Evolutionary conservation across 2,888 invertebrate genomes (phyloP).

Genomic region (Synergus umbraculus): DNA sequence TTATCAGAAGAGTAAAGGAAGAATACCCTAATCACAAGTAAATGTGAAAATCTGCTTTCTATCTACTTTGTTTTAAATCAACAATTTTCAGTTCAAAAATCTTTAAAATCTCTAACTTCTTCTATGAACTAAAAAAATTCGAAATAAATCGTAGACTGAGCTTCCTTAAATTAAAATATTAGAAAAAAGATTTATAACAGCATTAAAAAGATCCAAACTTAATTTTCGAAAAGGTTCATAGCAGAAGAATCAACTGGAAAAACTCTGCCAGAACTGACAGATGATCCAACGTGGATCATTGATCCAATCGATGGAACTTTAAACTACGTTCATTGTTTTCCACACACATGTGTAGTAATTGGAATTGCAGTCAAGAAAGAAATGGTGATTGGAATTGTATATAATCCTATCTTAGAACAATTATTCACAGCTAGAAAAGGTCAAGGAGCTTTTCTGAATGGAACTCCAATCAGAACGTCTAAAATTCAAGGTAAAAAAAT

Average conservation of each 20-base stretch:
- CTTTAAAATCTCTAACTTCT: too few relatives aligned
- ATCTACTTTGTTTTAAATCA: not conserved
- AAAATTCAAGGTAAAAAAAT: conserved; percentile 77
- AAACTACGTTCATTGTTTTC: conserved; percentile 88
- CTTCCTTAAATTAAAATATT: not conserved
- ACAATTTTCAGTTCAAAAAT: not conserved
- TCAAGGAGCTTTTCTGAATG: conserved; percentile 88
- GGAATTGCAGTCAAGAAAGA: conserved; percentile 81
- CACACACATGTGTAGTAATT: conserved; percentile 85
- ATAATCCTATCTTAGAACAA: conserved; percentile 86
- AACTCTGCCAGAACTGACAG: conserved; percentile 82
- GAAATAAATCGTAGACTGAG: not conserved
- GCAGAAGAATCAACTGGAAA: conserved; percentile 86
- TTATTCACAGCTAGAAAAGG: conserved; percentile 86
- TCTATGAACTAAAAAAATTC: not conserved
- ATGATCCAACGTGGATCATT: conserved; percentile 91
- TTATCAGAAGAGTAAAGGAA: conserved; percentile 82
- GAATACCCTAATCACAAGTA: conserved; percentile 83
- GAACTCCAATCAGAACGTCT: conserved; percentile 81
- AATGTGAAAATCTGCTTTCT: conserved; percentile 56
- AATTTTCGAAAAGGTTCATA: conserved; percentile 82
- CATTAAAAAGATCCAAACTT: not conserved
- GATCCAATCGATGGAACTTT: conserved; percentile 95
- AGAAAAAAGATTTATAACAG: too few relatives aligned
- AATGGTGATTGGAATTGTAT: conserved; percentile 85